Conservation (phyloP, 2,888 invertebrate genomes). For the Cosmorhoe ocellata region DNA sequence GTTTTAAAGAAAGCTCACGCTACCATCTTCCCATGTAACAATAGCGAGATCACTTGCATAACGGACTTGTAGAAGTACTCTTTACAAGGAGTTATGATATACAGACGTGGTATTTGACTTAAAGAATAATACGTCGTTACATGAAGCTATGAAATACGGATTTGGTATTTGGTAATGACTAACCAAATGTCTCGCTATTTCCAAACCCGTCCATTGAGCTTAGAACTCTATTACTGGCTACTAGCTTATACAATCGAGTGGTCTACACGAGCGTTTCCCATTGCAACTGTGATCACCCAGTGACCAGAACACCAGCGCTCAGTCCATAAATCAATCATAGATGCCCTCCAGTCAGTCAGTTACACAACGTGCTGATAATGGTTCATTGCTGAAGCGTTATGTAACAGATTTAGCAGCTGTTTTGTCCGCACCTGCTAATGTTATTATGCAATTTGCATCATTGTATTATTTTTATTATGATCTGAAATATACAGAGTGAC, state of each 20-base stretch:
- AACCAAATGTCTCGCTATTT: too few species aligned
- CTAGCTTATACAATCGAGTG: too few species aligned
- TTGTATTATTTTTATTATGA: too few species aligned
- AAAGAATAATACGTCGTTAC: neutral
- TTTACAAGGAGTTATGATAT: too few species aligned
- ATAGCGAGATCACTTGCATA: conserved; percentile 43
- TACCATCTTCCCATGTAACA: conserved; percentile 54
- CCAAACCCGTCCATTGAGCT: neutral
- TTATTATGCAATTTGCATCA: conserved; percentile 24
- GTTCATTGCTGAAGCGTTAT: conserved; percentile 15
- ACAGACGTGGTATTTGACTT: too few species aligned
- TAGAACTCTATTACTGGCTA: too few species aligned
- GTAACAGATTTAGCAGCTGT: conserved; percentile 18
- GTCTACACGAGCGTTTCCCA: too few species aligned
- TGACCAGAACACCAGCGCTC: too few species aligned
- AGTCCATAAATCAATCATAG: neutral
- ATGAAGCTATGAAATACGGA: conserved; percentile 20
- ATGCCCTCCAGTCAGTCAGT: conserved; percentile 15
- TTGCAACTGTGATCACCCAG: too few species aligned
- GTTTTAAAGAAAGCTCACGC: conserved; percentile 52
- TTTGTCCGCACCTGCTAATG: conserved; percentile 31
- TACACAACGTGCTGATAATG: conserved; percentile 24
- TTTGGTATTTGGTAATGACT: too few species aligned
- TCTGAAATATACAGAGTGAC: too few species aligned
- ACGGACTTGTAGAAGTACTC: conserved; percentile 11